Base-by-base conservation (phyloP, 2,797 vertebrate genomes). In the Periophthalmus magnuspinnatus region DNA sequence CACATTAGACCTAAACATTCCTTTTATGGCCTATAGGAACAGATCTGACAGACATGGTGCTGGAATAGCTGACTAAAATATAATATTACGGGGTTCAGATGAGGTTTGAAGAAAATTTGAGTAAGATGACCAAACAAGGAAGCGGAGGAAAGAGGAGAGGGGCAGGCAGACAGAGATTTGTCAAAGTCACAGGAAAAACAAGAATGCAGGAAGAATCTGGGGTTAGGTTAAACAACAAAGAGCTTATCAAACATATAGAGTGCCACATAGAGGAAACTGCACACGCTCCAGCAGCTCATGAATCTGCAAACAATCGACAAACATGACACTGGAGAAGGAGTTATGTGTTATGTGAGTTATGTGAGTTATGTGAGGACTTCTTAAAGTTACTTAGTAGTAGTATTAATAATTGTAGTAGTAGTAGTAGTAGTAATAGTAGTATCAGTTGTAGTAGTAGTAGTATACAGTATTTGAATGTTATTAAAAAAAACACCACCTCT, bases 61-160 rank as follows among this genome's bases (percentile, higher is more conserved):
- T 33, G 76, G 48, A 32, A 50, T 3, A 36, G 41, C 45, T 6
- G 72, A 75, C 36, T 57, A 16, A 13, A 66, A 68, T n/a, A 32
- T 52, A 67, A 36, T 1, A n/a, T 57, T 21, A 17, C 16, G 61
- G 14, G 41, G 54, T 57, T 80, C 65, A 62, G 71, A 62, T n/a
- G 36, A 67, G 69, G 64, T 28, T 14, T 38, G 28, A 69, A 13
- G 28, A 65, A 33, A 79, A 69, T 59, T 54, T 76, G 65, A 56
- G 69, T 21, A 66, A 79, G 75, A 88, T 87, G 86, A 86, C 91
- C 91, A 91, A 88, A 91, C 75, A 91, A 89, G 91, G 91, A 33
- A 89, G 78, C 36, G 10, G 24, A 63, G 74, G 66, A 19, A 8
- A 50, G 80, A 86, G 84, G 71, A 72, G 78, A 81, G 17, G 33